phyloP scores from a whole-genome alignment of 2,113 vertebrate genomes.

The Emydocephalus ijimae region DNA sequence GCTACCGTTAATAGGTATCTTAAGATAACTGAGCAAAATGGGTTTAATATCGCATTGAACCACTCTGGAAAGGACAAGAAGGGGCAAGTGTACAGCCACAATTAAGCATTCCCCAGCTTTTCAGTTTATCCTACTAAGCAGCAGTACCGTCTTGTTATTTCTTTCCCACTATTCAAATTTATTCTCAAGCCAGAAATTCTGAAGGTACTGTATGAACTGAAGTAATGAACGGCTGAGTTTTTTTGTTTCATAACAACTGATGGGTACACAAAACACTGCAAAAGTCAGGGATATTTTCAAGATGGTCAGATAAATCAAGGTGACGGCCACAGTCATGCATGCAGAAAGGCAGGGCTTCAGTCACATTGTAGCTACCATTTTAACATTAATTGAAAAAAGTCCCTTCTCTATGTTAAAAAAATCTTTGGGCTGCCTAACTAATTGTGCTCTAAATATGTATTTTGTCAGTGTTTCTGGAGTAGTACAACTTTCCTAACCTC shows the following conservation, averaged over 20 bases:
- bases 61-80: not conserved
- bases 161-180: not conserved
- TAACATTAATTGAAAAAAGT: not conserved
- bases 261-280: not conserved
- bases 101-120: not conserved
- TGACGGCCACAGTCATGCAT: not conserved
- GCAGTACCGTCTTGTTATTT: not conserved
- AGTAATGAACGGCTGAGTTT: not conserved
- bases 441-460: not conserved
- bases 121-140: not conserved
- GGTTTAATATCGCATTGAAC: not conserved
- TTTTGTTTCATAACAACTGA: not conserved
- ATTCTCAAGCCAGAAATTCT: not conserved
- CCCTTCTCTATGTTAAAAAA: not conserved
- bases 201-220: not conserved
- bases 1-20: not conserved
- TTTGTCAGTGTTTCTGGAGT: not conserved
- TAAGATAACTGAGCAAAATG: not conserved
- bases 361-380: not conserved
- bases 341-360: not conserved
- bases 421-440: not conserved
- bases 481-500: not conserved
- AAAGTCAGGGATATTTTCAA: not conserved
- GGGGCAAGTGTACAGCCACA: not conserved
- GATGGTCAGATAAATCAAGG: not conserved